Conservation (phyloP, 2,888 invertebrate species). For the Eupithecia insigniata region DNA sequence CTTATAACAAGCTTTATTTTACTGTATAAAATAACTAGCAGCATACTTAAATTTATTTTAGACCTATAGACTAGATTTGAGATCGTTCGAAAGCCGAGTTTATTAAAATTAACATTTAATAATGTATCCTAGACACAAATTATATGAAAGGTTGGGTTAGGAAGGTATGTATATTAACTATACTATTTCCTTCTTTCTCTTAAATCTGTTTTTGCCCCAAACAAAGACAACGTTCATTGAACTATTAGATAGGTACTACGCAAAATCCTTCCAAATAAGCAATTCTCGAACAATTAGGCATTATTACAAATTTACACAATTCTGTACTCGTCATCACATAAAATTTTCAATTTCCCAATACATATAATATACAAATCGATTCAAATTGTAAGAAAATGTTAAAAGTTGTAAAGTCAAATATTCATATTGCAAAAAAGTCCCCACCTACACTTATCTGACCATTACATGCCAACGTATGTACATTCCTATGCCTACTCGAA, state of each 20-base stretch:
- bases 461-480: slow-evolving; percentile 57
- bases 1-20: not conserved
- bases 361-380: not conserved
- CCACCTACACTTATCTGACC: slow-evolving; percentile 66
- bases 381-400: slow-evolving; percentile 3
- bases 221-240: not conserved
- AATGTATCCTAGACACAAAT: not conserved
- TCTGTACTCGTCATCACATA: not conserved
- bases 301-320: not conserved
- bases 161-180: not conserved
- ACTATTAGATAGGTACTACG: not conserved
- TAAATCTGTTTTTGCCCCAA: not conserved
- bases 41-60: slow-evolving; percentile 13
- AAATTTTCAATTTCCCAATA: not conserved
- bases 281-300: not conserved
- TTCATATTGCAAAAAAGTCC: slow-evolving; percentile 79
- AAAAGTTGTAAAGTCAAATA: slow-evolving; percentile 38
- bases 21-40: slow-evolving; percentile 22
- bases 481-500: slow-evolving; percentile 74
- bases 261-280: not conserved
- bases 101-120: slow-evolving; percentile 12
- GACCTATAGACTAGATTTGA: slow-evolving; percentile 49
- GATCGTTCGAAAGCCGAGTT: slow-evolving; percentile 54
- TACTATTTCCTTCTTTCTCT: not conserved
- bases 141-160: not conserved